Conservation (phyloP, 2,797 vertebrate species). For the Hybognathus amarus region DNA sequence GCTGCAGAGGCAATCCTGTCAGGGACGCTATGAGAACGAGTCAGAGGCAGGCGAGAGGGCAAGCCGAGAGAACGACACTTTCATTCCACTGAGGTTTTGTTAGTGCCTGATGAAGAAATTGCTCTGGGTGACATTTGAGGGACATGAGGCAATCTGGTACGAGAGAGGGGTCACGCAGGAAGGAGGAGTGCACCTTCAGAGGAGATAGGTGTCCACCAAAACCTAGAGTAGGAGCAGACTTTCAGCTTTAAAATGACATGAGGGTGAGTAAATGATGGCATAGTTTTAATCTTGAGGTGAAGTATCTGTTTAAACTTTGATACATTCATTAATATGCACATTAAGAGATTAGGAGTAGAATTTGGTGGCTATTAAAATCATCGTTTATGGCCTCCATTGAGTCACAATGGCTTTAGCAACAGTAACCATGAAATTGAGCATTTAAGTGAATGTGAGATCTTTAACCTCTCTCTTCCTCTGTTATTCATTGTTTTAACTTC, state of each 20-base stretch:
- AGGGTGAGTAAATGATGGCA: neutral
- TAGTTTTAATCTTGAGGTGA: neutral
- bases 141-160: slow-evolving; percentile 13
- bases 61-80: neutral
- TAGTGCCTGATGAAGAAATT: slow-evolving; percentile 34
- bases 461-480: slow-evolving; percentile 28
- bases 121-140: slow-evolving; percentile 29
- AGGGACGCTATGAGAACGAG: neutral
- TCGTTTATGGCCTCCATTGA: slow-evolving; percentile 32
- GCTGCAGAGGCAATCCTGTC: slow-evolving; percentile 20
- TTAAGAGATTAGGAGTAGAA: neutral
- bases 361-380: neutral
- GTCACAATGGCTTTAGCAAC: slow-evolving; percentile 16
- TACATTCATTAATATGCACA: neutral
- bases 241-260: neutral
- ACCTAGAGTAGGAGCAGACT: neutral
- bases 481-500: slow-evolving; percentile 30
- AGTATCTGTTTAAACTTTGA: neutral
- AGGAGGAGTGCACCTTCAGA: neutral
- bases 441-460: slow-evolving; percentile 18
- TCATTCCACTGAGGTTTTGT: slow-evolving; percentile 43
- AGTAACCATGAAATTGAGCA: slow-evolving; percentile 33
- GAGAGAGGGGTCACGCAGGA: slow-evolving; percentile 4
- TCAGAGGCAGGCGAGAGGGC: slow-evolving; percentile 9
- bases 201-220: slow-evolving; percentile 1